Evolutionary conservation across 2,888 invertebrate species (phyloP).

Genomic region (Vesta saturnalis): DNA sequence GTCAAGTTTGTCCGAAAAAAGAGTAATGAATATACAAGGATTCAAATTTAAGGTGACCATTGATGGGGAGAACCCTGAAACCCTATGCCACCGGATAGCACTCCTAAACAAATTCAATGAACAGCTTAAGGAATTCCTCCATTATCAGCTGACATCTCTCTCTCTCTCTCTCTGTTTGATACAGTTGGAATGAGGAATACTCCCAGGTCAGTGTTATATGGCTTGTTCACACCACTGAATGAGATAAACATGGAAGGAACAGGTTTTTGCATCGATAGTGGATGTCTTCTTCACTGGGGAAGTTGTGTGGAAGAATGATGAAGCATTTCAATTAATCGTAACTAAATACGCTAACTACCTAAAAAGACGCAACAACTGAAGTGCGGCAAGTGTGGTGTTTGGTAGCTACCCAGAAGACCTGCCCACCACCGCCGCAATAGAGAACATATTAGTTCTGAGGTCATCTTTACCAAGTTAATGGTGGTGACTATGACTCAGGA

Average conservation of each 20-base stretch:
- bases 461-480: background rate
- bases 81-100: too few relatives aligned
- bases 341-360: background rate
- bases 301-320: background rate
- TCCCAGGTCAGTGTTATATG: conserved; percentile 3
- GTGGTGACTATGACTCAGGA: background rate
- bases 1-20: too few relatives aligned
- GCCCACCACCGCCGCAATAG: background rate
- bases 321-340: background rate
- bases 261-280: background rate
- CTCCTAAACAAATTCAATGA: too few relatives aligned
- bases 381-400: background rate
- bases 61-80: too few relatives aligned
- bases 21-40: too few relatives aligned
- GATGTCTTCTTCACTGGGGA: background rate
- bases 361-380: background rate
- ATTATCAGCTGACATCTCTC: background rate
- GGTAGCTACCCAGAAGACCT: background rate
- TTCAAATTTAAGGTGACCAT: too few relatives aligned
- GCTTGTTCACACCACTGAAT: background rate
- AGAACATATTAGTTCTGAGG: background rate
- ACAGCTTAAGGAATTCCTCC: too few relatives aligned
- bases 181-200: background rate
- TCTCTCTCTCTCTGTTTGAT: background rate
- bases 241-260: background rate